Base-by-base conservation (phyloP, 2,797 vertebrate species). In the Danio aesculapii region DNA sequence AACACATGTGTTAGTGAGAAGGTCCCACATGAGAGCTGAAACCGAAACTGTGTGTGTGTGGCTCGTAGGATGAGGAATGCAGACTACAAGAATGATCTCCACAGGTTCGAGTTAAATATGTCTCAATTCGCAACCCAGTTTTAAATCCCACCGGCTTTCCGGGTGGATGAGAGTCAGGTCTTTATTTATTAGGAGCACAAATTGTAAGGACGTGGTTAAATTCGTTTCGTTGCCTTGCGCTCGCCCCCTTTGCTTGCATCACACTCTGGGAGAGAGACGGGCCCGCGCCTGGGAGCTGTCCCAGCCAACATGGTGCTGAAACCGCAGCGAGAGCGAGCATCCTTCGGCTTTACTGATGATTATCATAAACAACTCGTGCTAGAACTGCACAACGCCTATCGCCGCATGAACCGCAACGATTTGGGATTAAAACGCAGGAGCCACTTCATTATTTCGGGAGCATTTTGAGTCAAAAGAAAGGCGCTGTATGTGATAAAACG, bases 251-350 rank as follows among this genome's bases (percentile, higher is more conserved):
- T 78, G 59, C 78, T 78, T 67, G 78, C 83, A 75, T 84, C 79
- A 81, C 81, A 66, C 68, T 77, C 71, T 61, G 67, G 88, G 83
- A 87, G 81, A 59, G 75, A 83, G 30, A 84, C 87, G 85, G 73
- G 78, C 57, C 76, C 86, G 85, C 84, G 86, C 91, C 82, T 86
- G 86, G 93, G 93, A 94, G 93, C 95, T 95, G 94, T 96, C 94
- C 94, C 92, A 88, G 83, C 76, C 75, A 88, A 85, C 81, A 63
- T 86, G 92, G 95, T 95, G 92, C 95, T 95, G 94, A 94, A 95
- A 84, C 89, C 85, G 89, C 81, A 64, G 78, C 82, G 79, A 77
- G 55, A 14, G 50, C 49, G 66, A 64, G 46, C 66, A 69, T 69
- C 74, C 67, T 63, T 74, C 47, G 47, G 39, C 81, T 77, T 46